phyloP scores from a whole-genome alignment of 2,888 invertebrate genomes.

The Taenaris catops region DNA sequence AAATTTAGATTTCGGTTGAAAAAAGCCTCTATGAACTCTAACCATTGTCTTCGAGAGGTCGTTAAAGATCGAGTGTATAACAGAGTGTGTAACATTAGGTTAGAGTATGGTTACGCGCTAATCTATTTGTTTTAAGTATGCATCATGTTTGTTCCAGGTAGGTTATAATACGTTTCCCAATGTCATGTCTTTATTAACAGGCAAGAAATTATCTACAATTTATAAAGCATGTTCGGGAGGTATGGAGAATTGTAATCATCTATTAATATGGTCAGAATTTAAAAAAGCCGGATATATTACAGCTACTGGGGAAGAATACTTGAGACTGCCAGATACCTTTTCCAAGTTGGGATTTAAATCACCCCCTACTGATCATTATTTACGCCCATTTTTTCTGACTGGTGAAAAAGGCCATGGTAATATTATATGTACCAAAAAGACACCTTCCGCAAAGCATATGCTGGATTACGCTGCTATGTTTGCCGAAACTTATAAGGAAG shows the following conservation, averaged over 20 bases:
- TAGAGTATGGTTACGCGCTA: no score
- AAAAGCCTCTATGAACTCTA: no score
- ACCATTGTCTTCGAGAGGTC: no score
- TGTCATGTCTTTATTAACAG: constrained; percentile 88
- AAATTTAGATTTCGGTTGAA: no score
- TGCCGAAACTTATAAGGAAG: constrained; percentile 74
- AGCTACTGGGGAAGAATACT: constrained; percentile 87
- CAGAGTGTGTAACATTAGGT: no score
- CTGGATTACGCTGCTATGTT: constrained; percentile 84
- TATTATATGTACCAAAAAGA: constrained; percentile 54
- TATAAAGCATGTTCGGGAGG: constrained; percentile 66
- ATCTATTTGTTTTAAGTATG: no score
- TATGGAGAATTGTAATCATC: constrained; percentile 82
- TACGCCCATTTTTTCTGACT: constrained; percentile 85
- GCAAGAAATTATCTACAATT: constrained; percentile 72
- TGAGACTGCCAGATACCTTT: constrained; percentile 83
- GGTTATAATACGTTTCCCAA: constrained; percentile 95
- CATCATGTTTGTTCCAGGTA: constrained; percentile 74
- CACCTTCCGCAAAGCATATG: constrained; percentile 82
- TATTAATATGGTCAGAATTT: constrained; percentile 88
- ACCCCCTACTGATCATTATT: constrained; percentile 89
- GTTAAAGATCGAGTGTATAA: no score
- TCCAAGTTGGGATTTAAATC: constrained; percentile 80
- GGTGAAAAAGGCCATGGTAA: constrained; percentile 69
- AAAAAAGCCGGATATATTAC: constrained; percentile 84